Evolutionary conservation across 2,113 vertebrate species (phyloP).

Genomic region (Phyllostomus hastatus): DNA sequence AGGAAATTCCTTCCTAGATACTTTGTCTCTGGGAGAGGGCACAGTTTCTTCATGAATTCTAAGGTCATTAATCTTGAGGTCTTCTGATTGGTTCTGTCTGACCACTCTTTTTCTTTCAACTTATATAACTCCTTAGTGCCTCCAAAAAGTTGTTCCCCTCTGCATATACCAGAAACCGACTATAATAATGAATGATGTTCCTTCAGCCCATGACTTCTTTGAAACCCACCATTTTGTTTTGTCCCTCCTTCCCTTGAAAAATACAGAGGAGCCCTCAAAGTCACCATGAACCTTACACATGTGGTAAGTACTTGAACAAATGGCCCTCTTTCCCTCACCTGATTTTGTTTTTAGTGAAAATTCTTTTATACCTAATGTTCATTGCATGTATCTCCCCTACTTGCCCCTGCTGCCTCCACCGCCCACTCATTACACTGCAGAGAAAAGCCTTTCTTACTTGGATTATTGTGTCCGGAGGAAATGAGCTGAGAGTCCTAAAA

Average conservation of each 20-base stretch:
- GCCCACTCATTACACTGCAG: not conserved
- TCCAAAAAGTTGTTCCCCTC: not conserved
- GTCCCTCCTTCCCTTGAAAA: not conserved
- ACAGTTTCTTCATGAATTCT: conserved; percentile 14
- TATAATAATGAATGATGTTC: not conserved
- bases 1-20: conserved; percentile 35
- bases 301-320: not conserved
- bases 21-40: not conserved
- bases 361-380: not conserved
- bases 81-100: not conserved
- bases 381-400: not conserved
- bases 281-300: not conserved
- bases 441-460: conserved; percentile 85
- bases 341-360: not conserved
- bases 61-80: not conserved
- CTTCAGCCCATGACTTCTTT: not conserved
- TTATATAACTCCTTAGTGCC: conserved; percentile 4
- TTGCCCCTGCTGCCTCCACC: no score
- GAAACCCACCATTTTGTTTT: not conserved
- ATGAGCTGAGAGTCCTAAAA: conserved; percentile 87
- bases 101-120: conserved; percentile 41
- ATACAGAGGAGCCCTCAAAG: not conserved
- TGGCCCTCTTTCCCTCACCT: not conserved
- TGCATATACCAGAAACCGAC: not conserved
- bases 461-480: conserved; percentile 85